Base-by-base conservation (phyloP, 2,888 invertebrate species). In the Philereme vetulata region DNA sequence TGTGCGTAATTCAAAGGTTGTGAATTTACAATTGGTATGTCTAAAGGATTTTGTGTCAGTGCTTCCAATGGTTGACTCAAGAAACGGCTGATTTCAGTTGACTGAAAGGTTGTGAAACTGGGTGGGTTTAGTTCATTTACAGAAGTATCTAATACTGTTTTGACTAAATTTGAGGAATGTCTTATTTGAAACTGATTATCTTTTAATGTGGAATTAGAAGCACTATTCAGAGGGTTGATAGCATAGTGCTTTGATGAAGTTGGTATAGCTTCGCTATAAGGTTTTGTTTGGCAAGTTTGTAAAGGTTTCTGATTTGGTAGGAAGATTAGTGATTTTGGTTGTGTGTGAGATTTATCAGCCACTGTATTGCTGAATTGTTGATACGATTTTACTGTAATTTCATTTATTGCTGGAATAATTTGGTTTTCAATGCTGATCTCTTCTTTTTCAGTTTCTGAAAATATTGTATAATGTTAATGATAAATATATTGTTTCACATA, bases 371-470 rank as follows among this genome's bases (percentile, higher is more conserved):
- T 33, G 3, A 45, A 53, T 46, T 61, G 56, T 43, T 56, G 8
- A 34, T n/a, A 34, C 5, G 33, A 11, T 33, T 35, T 57, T 21
- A n/a, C 35, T n/a, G n/a, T 46, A 34, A n/a, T 32, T 36, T 46
- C 50, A 50, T 45, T 46, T 10, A 48, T 11, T 8, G 35, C n/a
- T 21, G 56, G 43, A 47, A 38, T 36, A 42, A 38, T 59, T 42
- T 56, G 52, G 5, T 11, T 38, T 42, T 35, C 33, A 51, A 21
- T 6, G 42, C 36, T 51, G 36, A 36, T 32, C 21, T 48, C 36
- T 47, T 50, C 56, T 44, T 54, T 51, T 6, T 56, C 40, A 33
- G 56, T 32, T 8, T 56, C 62, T 64, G 56, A 21, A 60, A 58
- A 54, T 32, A 50, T 21, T 21, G 21, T 21, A 21, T 21, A 21